Evolutionary conservation across 2,113 vertebrate species (phyloP), one percentile per base, ranked within the genome.

Genomic region (Bombycilla garrulus): DNA sequence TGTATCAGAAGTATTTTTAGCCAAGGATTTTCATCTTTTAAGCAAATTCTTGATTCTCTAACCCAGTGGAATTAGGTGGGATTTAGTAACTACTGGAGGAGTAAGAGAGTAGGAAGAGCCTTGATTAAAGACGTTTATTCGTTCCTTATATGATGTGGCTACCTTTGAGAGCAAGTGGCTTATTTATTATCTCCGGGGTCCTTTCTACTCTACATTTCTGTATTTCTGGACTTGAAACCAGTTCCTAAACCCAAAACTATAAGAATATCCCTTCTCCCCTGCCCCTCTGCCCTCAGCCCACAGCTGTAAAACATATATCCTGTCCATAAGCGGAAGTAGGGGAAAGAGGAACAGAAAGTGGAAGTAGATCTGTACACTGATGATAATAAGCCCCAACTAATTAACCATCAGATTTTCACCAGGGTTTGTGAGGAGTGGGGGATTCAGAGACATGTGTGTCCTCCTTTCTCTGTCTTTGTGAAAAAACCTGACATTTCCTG

Each of bases 221-320:
- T 5, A 22, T 65, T 83, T 83, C 33, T 45, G 45, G 18, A 17
- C 6, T 89, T 73, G 16, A 73, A 81, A 15, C 6, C 3, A 6
- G 11, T 50, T 81, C 4, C 53, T 51, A 58, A 65, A 81, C 0
- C 4, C 15, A 2, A 40, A 79, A 22, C 1, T 8, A 18, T 19
- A 7, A 82, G 15, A 9, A 45, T 45, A 38, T 54, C 28, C 26
- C n/a, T 38, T 23, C 58, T 33, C 15, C 22, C 28, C 14, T 26
- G 6, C 2, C 11, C 12, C 3, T 2, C 9, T 26, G 11, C 3
- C 1, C 3, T 11, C n/a, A 17, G 1, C n/a, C 14, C 26, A 11
- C 4, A 11, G 16, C 3, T 56, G 19, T 16, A 51, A 64, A 92
- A 40, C 1, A 1, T 31, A 25, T 2, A 28, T 9, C 3, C 9